These are phyloP conservation scores for Spialia ferax DNA, from an alignment of 2,888 invertebrate species.

Conservation along the genomic window DNA sequence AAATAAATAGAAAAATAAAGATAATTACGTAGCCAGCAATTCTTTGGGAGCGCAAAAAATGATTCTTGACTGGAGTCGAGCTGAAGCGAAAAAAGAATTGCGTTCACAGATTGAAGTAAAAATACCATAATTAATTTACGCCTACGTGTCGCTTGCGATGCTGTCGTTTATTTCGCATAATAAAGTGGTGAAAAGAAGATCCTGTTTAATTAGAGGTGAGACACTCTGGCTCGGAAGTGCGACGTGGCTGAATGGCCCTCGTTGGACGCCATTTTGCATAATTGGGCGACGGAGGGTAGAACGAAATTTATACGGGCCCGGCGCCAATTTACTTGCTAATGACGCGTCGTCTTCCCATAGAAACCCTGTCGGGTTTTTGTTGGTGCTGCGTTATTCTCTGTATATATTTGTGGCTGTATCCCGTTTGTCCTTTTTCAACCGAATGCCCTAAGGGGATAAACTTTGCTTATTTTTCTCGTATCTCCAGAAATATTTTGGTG, in stretches of 20 bases:
- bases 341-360: conserved; percentile 76
- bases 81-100: conserved; percentile 29
- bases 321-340: conserved; percentile 86
- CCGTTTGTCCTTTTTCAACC: conserved; percentile 39
- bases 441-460: conserved; percentile 36
- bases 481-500: conserved; percentile 9
- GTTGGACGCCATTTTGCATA: conserved; percentile 85
- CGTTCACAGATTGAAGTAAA: conserved; percentile 49
- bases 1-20: background rate
- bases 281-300: conserved; percentile 82
- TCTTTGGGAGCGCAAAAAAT: conserved; percentile 25
- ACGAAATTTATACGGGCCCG: conserved; percentile 83
- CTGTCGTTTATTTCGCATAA: conserved; percentile 82
- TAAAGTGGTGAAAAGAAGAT: conserved; percentile 84
- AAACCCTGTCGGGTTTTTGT: conserved; percentile 57
- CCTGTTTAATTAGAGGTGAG: conserved; percentile 85
- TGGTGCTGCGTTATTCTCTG: conserved; percentile 42
- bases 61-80: conserved; percentile 16
- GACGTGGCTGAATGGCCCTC: conserved; percentile 81
- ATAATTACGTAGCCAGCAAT: conserved; percentile 2
- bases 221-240: conserved; percentile 76
- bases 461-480: conserved; percentile 17
- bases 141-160: conserved; percentile 57
- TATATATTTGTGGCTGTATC: conserved; percentile 39
- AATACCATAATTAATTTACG: conserved; percentile 64